Evolutionary conservation across 2,113 vertebrate genomes (phyloP), one percentile per base, ranked within the genome.

Genomic region (Chloropsis hardwickii): DNA sequence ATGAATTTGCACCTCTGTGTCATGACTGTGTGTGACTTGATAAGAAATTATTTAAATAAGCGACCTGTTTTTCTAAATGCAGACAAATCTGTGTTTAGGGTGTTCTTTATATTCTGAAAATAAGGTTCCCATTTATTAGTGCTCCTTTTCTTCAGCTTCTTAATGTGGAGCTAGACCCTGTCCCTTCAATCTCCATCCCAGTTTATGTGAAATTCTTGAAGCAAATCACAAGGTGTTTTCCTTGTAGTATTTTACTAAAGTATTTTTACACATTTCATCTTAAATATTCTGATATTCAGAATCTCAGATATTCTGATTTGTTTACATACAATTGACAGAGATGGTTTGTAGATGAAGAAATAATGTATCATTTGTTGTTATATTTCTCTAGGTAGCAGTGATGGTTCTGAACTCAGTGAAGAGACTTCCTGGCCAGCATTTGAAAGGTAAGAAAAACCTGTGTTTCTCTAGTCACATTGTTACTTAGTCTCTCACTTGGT

Each of bases 371-470:
- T 64, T 72, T 39, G 1, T 90, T 97, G 25, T 97, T 67, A 23
- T 24, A 3, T 78, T 83, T 91, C 79, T 98, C 42, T 96, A 99
- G 99, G 99, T 94, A 99, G 99, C 97, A 99, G 99, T 69, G 99
- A 99, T 95, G 99, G 99, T 72, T 99, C 99, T 33, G 99, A 99
- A 85, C 98, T 99, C 97, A 99, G 99, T 95, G 99, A 99, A 94
- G 99, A 99, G 92, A 99, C 99, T 91, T 99, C 99, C 6, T 99
- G 99, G 99, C 99, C 99, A 62, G 99, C 99, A 23, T 99, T 99
- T 97, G 99, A 99, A 98, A 99, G 99, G 99, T 99, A 98, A 98
- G 96, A 83, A 89, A 82, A 97, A 37, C 3, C 11, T 57, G 39
- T 10, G 6, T 53, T 90, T 74, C 62, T 61, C 53, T 89, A 0